Conservation (phyloP, 2,797 vertebrate genomes). For the Pangasius krempfi region DNA sequence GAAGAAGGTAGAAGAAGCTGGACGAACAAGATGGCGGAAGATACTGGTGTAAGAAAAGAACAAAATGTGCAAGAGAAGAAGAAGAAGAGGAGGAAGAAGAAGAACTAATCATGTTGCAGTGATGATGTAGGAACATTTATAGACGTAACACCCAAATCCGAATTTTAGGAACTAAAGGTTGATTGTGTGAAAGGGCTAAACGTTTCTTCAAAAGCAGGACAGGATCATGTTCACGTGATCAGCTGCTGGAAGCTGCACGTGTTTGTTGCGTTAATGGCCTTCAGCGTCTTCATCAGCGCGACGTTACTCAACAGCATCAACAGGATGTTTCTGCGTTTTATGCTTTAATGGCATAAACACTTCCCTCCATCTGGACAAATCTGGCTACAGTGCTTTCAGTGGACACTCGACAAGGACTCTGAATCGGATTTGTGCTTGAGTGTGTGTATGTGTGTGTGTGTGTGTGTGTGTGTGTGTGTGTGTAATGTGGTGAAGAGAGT, state of each 20-base stretch:
- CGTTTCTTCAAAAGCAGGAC: background rate
- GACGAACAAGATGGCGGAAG: background rate
- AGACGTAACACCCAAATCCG: background rate
- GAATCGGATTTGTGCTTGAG: background rate
- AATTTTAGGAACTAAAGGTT: background rate
- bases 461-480: slow-evolving; percentile 25
- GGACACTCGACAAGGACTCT: background rate
- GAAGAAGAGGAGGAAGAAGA: background rate
- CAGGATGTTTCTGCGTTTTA: slow-evolving; percentile 15
- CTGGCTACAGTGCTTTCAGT: background rate
- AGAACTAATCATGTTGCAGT: background rate
- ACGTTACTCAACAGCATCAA: background rate
- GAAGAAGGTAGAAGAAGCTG: background rate
- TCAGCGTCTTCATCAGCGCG: background rate
- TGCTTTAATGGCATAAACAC: slow-evolving; percentile 28
- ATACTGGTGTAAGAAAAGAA: background rate
- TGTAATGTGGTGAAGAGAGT: slow-evolving; percentile 48
- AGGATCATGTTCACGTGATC: background rate
- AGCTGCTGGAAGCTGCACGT: background rate
- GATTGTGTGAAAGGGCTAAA: background rate
- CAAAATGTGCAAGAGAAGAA: too few relatives aligned
- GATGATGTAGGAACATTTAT: background rate
- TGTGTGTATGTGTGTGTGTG: slow-evolving; percentile 5
- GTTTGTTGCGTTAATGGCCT: slow-evolving; percentile 2
- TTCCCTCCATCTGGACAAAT: slow-evolving; percentile 14